Percentiles rank a stretch among this genome's conserved stretches.
Evolutionary conservation across 2,888 invertebrate species (phyloP).

Genomic region (Petrophora chlorosata): DNA sequence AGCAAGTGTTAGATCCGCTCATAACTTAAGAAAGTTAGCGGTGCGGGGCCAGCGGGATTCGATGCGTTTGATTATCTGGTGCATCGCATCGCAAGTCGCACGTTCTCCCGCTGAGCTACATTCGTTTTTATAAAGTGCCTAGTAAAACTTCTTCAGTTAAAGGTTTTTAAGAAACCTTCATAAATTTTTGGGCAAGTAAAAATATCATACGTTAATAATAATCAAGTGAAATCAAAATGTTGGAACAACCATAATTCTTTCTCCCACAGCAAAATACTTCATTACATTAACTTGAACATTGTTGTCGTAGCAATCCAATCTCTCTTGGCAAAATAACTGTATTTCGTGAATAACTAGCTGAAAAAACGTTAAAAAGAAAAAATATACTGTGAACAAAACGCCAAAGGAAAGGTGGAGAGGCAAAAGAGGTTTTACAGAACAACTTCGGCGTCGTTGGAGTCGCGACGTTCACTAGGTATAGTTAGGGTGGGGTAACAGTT

Average conservation of each 20-base stretch:
- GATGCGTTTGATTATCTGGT: no score
- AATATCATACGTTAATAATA: no score
- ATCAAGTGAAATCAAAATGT: no score
- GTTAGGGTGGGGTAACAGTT: constrained; percentile 46
- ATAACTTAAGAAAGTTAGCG: no score
- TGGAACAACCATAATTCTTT: neutral
- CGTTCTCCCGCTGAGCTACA: no score
- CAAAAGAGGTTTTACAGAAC: constrained; percentile 77
- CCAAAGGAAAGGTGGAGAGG: constrained; percentile 75
- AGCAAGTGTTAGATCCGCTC: no score
- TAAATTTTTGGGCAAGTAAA: no score
- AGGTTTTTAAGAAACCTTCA: no score
- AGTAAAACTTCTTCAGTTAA: no score
- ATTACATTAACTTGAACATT: constrained; percentile 36
- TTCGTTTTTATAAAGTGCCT: no score
- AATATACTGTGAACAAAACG: constrained; percentile 59
- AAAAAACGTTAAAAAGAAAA: constrained; percentile 48
- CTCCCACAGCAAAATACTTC: constrained; percentile 19
- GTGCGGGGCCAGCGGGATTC: no score
- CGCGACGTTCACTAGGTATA: constrained; percentile 64
- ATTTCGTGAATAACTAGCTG: constrained; percentile 51
- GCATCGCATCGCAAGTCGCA: no score
- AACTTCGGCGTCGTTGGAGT: constrained; percentile 71
- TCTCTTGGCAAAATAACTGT: constrained; percentile 37
- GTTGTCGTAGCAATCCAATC: constrained; percentile 37